Base-by-base conservation (phyloP, 37 sponge, comb jelly and placozoan genomes). In the Agelas oroides region DNA sequence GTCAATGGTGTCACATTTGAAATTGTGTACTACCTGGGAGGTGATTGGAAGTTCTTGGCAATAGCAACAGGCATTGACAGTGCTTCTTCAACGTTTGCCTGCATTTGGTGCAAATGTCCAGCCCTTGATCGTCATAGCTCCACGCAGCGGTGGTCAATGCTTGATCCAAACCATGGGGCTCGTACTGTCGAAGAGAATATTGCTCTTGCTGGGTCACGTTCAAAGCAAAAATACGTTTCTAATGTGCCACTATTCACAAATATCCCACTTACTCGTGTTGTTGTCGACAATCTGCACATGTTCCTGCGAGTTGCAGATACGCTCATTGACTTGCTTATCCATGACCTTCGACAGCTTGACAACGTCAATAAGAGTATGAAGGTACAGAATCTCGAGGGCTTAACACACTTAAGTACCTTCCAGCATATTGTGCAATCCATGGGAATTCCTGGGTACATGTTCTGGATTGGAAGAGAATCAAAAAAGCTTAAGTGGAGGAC, bases 81-180 rank as follows among this genome's bases (percentile, higher is more conserved):
- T 37, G 79, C 65, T 25, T 62, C 39, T 46, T 14, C 53, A 1
- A 78, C 39, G 5, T 28, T 62, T 62, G 39, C 79, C 79, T 78
- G 79, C n/a, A 62, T 78, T 37, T 78, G 79, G 65, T 78, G 79
- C 62, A 78, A 61, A 62, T 63, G 65, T 36, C 79, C 65, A 25
- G 53, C 36, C 6, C 1, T 46, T 20, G 73, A 72, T 13, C 46
- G 73, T 5, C 53, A 46, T 40, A 46, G 40, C 73, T 52, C 53
- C 33, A 72, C 23, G 13, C 46, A 12, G 15, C 30, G 5, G 24
- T 72, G 73, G 73, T 72, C 73, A 3, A 72, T 72, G 20, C 38
- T 6, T 52, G 37, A 72, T 20, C 21, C n/a, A 1, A 21, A 20
- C 3, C 23, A 46, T 21, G 73, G 73, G 21, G 73, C 73, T 72